Percentiles rank a stretch among this genome's conserved stretches.
Conservation (phyloP, 1,140 invertebrate genomes). For the Drosophila aff. region DNA sequence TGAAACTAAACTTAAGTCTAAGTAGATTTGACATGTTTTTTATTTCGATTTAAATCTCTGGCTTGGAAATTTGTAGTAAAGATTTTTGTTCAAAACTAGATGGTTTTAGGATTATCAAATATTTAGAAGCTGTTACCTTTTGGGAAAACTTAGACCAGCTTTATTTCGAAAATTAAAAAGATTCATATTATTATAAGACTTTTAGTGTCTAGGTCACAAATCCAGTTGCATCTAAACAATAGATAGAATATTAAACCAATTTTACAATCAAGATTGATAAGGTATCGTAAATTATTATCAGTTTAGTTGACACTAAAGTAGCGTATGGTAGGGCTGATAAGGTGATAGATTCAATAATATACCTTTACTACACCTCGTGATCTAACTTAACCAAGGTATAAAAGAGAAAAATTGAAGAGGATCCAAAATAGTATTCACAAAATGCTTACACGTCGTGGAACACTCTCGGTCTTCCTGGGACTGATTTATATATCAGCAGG, state of each 20-base stretch:
- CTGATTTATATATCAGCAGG: conserved; percentile 1
- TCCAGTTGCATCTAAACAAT: not conserved
- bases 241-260: not conserved
- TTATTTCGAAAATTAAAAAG: not conserved
- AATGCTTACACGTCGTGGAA: not conserved
- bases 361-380: not conserved
- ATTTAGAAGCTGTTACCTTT: not conserved
- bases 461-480: not conserved
- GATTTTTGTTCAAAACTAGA: not conserved
- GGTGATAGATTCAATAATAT: not conserved
- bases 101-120: not conserved
- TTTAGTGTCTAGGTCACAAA: not conserved
- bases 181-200: not conserved
- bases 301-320: too few species aligned
- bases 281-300: not conserved
- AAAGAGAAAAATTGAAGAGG: not conserved
- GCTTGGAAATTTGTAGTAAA: not conserved
- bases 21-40: not conserved
- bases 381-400: not conserved
- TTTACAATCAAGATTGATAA: not conserved
- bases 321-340: not conserved
- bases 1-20: not conserved
- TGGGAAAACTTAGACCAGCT: not conserved
- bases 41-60: not conserved
- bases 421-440: not conserved